These are phyloP conservation scores for Chouioia cunea DNA, from an alignment of 2,888 invertebrate species.

Conservation along the genomic window DNA sequence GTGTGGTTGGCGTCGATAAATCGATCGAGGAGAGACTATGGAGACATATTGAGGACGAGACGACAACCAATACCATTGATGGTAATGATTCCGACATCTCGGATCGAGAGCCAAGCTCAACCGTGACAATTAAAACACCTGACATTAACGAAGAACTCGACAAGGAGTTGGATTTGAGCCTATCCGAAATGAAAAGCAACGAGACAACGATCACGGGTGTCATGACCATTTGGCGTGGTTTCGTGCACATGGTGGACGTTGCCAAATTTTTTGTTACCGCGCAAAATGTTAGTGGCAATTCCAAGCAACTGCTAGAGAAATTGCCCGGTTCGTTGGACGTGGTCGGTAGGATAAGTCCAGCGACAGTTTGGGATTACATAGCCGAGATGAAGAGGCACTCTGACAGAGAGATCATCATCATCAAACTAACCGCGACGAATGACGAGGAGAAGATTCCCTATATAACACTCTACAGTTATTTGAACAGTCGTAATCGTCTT, in stretches of 20 bases:
- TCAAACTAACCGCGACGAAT: constrained; percentile 84
- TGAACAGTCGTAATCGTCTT: constrained; percentile 83
- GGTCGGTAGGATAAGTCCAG: constrained; percentile 91
- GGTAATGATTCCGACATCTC: constrained; percentile 66
- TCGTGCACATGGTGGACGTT: constrained; percentile 91
- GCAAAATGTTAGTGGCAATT: constrained; percentile 78
- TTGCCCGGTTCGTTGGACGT: constrained; percentile 85
- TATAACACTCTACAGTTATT: constrained; percentile 87
- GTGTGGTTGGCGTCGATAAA: constrained; percentile 45
- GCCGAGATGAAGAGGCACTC: constrained; percentile 89
- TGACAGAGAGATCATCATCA: constrained; percentile 87
- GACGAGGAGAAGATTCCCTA: constrained; percentile 89
- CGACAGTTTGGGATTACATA: constrained; percentile 94
- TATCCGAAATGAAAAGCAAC: constrained; percentile 43
- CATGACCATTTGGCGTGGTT: constrained; percentile 82
- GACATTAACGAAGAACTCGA: constrained; percentile 65
- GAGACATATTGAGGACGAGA: constrained; percentile 70
- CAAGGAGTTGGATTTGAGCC: constrained; percentile 55
- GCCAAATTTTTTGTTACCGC: constrained; percentile 88
- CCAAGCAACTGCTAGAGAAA: constrained; percentile 78
- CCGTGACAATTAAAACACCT: constrained; percentile 78
- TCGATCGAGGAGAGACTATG: constrained; percentile 71
- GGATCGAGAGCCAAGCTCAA: constrained; percentile 85
- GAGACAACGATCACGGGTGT: constrained; percentile 50
- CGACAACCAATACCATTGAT: constrained; percentile 62